Evolutionary conservation across 2,797 vertebrate genomes (phyloP), one percentile per base, ranked within the genome.

Genomic region (Kryptolebias ocellatus): DNA sequence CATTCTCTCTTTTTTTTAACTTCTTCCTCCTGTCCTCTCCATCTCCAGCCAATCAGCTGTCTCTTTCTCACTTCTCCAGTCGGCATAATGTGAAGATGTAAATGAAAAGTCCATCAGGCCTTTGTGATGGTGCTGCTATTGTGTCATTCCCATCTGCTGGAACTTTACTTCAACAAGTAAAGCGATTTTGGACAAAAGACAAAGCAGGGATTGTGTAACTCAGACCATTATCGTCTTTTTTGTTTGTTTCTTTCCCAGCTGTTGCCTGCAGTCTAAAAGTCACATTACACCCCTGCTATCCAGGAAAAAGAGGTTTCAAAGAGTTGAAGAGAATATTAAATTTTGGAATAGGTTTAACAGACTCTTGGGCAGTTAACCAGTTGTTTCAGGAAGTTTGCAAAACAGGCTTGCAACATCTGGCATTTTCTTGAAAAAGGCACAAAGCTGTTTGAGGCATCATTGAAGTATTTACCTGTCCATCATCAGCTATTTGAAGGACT

Each of bases 1-100:
- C 44, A 53, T 79, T 73, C 44, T 67, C 44, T 70, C 14, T 68
- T 77, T 72, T 45, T 74, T 83, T 76, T 53, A 10, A 39, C 51
- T 75, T 70, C 44, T n/a, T 77, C 39, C 16, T 73, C n/a, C 60
- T 45, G 2, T 18, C 28, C 39, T 49, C 50, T 64, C n/a, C 46
- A 67, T 29, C 45, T 28, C 64, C 60, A 54, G 8, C 12, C 44
- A 45, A 51, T 34, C 29, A 47, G 34, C 47, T 67, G 10, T 60
- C 31, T 68, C 55, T 72, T 66, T 53, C 63, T 66, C 47, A 44
- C 63, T 66, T 44, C 53, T 67, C 66, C 10, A 45, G 24, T 64
- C 61, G 51, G 34, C 37, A 49, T 64, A 24, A 69, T 57, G 44
- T 49, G 29, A 73, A 64, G 45, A 24, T 9, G 55, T 64, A 58